A percentile compares a stretch with the other conserved stretches of the same genome.
Evolutionary conservation across 2,797 vertebrate species (phyloP).

Genomic region (Pygocentrus nattereri): DNA sequence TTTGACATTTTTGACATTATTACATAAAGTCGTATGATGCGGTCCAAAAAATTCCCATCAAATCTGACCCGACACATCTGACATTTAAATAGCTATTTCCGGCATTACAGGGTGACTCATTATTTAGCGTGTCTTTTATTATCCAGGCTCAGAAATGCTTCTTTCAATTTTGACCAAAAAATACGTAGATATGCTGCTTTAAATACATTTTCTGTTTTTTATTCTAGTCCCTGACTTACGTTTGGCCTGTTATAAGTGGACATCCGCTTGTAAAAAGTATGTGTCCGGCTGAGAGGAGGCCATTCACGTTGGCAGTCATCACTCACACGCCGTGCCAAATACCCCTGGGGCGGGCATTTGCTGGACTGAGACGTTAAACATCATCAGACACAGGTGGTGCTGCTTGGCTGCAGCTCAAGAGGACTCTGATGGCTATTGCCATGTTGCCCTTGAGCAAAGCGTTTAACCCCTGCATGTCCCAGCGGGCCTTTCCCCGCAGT

Average conservation of each 20-base stretch:
- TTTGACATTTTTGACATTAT: no score
- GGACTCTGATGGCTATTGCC: background rate
- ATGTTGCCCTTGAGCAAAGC: background rate
- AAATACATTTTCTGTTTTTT: no score
- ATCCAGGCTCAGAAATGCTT: no score
- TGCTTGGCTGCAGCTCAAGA: background rate
- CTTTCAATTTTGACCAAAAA: no score
- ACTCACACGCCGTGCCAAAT: background rate
- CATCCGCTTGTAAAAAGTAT: background rate
- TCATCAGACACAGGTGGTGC: constrained; percentile 12
- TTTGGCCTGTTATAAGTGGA: background rate
- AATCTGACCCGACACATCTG: no score
- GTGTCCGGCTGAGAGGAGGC: background rate
- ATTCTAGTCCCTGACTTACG: no score
- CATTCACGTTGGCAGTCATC: background rate
- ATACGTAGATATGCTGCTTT: no score
- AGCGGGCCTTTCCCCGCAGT: background rate
- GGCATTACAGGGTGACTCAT: no score
- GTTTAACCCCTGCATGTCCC: background rate
- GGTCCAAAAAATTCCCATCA: no score
- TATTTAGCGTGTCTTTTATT: no score
- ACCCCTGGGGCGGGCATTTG: background rate
- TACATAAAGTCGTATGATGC: no score
- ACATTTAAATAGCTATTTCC: no score
- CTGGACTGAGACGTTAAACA: constrained; percentile 2